A percentile compares a stretch with the other conserved stretches of the same genome.
These are phyloP conservation scores for Drosophila mimetica DNA, from an alignment of 2,888 invertebrate genomes.

Conservation along the genomic window DNA sequence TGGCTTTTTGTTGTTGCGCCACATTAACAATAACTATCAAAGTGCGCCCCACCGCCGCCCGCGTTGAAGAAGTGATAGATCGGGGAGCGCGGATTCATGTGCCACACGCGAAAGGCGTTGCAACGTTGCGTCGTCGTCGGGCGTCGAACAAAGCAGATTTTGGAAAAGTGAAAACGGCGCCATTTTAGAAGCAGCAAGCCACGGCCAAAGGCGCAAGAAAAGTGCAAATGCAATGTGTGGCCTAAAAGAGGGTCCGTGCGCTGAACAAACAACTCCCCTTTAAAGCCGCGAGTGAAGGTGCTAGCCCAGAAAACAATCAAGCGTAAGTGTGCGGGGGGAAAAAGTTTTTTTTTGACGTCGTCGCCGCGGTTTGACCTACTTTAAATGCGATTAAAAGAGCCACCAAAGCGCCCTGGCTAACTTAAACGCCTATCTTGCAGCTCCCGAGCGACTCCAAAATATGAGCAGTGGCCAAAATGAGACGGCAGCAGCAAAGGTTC, in stretches of 20 bases:
- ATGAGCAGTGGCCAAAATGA: conserved; percentile 83
- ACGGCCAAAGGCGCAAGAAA: conserved; percentile 57
- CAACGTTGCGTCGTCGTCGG: conserved; percentile 37
- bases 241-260: conserved; percentile 15
- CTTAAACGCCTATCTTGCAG: conserved; percentile 16
- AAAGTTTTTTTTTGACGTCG: conserved; percentile 27
- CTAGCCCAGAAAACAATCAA: conserved; percentile 32
- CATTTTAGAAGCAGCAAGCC: conserved; percentile 83
- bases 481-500: conserved; percentile 80
- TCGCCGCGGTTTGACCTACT: conserved; percentile 69
- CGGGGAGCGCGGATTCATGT: conserved; percentile 33
- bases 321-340: conserved; percentile 39
- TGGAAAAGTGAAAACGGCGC: conserved; percentile 83
- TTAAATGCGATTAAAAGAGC: conserved; percentile 46
- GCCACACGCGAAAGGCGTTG: conserved; percentile 32
- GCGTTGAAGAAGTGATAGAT: conserved; percentile 24
- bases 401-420: conserved; percentile 14
- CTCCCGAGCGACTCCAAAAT: conserved; percentile 61
- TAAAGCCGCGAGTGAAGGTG: conserved; percentile 59
- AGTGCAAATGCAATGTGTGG: conserved; percentile 68
- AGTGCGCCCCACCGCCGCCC: conserved; percentile 30
- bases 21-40: conserved; percentile 44
- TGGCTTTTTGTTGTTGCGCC: conserved; percentile 73
- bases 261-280: conserved; percentile 21
- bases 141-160: conserved; percentile 65